A percentile compares a stretch with the other conserved stretches of the same genome.
These are phyloP conservation scores for Anguilla anguilla DNA, from an alignment of 2,797 vertebrate genomes.

Conservation along the genomic window DNA sequence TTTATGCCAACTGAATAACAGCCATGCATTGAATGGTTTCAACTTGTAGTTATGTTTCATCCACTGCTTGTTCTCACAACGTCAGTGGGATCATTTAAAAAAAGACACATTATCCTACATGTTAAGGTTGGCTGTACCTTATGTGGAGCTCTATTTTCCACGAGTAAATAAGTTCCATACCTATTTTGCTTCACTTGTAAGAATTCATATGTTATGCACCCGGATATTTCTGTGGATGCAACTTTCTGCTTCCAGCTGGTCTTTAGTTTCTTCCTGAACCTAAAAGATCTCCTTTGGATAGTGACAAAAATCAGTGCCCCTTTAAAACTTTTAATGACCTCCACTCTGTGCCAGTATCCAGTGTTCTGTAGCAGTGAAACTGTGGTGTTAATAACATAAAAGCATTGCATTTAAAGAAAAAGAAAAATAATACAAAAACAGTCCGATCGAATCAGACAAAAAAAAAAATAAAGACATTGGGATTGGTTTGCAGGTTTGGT, in stretches of 20 bases:
- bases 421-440: conserved; percentile 47
- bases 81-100: conserved; percentile 10
- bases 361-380: conserved; percentile 48
- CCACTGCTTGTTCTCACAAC: conserved; percentile 24
- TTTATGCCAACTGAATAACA: not conserved
- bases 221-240: conserved; percentile 49
- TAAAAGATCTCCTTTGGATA: conserved; percentile 46
- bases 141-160: conserved; percentile 34
- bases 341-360: conserved; percentile 38
- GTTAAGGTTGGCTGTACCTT: not conserved
- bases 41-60: conserved; percentile 24
- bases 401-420: conserved; percentile 50
- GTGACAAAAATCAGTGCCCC: conserved; percentile 50
- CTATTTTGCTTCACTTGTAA: conserved; percentile 51
- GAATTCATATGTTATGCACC: conserved; percentile 31
- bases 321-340: conserved; percentile 27
- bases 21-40: not conserved
- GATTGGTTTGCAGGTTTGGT: conserved; percentile 99
- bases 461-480: conserved; percentile 90
- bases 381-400: conserved; percentile 61
- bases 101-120: not conserved
- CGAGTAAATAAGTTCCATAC: conserved; percentile 38
- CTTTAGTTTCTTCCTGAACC: conserved; percentile 56
- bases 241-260: conserved; percentile 56
- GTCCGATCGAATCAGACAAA: conserved; percentile 40